These are phyloP conservation scores for human DNA, from an alignment of 2,113 vertebrate genomes.

Conservation along the genomic window DNA sequence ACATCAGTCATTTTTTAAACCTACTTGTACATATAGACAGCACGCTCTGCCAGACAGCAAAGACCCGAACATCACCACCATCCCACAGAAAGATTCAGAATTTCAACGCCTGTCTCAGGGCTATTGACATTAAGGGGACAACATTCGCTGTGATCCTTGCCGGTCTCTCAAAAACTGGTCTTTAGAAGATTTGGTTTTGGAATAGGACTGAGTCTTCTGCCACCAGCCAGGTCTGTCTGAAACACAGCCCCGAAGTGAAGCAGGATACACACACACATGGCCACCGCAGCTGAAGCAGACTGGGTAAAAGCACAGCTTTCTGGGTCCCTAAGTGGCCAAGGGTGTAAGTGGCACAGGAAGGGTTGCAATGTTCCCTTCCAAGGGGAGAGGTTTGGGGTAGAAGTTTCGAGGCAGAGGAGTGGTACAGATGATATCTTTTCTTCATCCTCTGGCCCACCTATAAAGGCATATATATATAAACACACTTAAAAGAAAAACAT, in stretches of 20 bases:
- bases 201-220: not conserved
- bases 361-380: not conserved
- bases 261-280: not conserved
- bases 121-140: not conserved
- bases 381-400: not conserved
- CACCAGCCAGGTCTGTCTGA: not conserved
- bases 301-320: not conserved
- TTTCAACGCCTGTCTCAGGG: accelerated
- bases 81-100: not conserved
- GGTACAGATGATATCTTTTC: not conserved
- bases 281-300: not conserved
- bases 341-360: not conserved
- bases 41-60: not conserved
- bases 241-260: not conserved
- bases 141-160: not conserved
- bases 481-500: not conserved
- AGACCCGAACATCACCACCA: not conserved
- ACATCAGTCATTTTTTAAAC: not conserved
- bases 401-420: not conserved
- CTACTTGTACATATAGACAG: not conserved
- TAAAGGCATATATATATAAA: not conserved
- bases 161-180: not conserved
- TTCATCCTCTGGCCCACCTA: not conserved
- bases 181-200: not conserved
- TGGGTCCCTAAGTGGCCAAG: not conserved